A percentile compares a stretch with the other conserved stretches of the same genome.
These are phyloP conservation scores for Lepidocyrtinus sp. DNA, from an alignment of 2,888 invertebrate genomes.

Conservation along the genomic window DNA sequence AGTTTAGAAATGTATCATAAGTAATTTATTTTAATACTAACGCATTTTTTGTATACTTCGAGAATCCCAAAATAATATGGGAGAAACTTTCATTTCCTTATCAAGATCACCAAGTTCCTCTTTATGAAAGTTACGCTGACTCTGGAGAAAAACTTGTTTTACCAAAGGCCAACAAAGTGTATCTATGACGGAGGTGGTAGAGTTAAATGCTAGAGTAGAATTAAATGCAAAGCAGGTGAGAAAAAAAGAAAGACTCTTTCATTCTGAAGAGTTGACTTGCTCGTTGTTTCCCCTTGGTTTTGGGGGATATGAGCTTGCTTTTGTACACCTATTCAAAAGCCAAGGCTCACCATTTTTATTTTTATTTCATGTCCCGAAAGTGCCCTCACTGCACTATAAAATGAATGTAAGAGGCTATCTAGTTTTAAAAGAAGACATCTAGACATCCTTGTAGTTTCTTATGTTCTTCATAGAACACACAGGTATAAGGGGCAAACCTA, in stretches of 20 bases:
- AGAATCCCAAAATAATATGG: no score
- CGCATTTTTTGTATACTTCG: no score
- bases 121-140: no score
- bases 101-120: no score
- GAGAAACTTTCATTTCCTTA: no score
- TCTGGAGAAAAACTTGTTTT: no score
- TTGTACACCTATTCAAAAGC: background rate
- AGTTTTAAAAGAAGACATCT: no score
- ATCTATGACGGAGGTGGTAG: no score
- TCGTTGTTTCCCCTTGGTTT: background rate
- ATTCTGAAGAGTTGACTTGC: background rate
- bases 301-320: background rate
- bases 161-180: no score
- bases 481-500: slow-evolving; percentile 17
- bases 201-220: no score
- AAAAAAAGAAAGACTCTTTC: background rate
- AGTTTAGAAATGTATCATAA: background rate
- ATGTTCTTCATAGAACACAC: slow-evolving; percentile 8
- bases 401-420: slow-evolving; percentile 35
- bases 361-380: slow-evolving; percentile 40
- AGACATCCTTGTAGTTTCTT: slow-evolving; percentile 31
- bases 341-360: slow-evolving; percentile 38
- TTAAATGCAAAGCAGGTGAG: no score
- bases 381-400: slow-evolving; percentile 44
- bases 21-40: no score